A percentile compares a stretch with the other conserved stretches of the same genome.
phyloP scores from a whole-genome alignment of 1,140 invertebrate species.

The Hylaeus anthracinus region DNA sequence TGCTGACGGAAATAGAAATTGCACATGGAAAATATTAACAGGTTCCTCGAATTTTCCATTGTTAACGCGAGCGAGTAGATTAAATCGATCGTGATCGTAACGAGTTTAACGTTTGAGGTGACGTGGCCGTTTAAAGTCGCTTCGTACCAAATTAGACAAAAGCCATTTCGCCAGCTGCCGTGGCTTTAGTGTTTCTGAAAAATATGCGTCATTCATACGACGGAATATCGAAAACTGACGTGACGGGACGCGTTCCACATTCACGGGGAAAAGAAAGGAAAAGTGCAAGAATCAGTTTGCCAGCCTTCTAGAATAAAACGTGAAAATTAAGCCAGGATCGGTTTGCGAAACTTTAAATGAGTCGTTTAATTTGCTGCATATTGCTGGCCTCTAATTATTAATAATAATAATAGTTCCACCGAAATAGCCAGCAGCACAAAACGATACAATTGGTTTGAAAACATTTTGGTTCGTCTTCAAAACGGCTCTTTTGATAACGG shows the following conservation, averaged over 20 bases:
- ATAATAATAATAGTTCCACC: not conserved
- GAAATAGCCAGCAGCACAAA: not conserved
- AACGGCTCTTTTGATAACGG: too few species aligned
- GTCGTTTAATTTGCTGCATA: not conserved
- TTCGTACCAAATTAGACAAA: conserved; percentile 8
- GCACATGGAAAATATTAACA: not conserved
- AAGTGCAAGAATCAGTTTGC: not conserved
- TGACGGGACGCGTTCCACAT: not conserved
- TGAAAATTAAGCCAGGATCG: not conserved
- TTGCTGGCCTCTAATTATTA: not conserved
- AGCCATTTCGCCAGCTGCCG: conserved; percentile 22
- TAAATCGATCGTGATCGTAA: not conserved
- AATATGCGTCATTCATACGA: conserved; percentile 11
- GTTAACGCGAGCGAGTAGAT: not conserved
- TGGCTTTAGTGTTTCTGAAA: not conserved
- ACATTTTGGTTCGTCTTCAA: not conserved
- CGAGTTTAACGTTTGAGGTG: not conserved
- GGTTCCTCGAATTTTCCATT: not conserved
- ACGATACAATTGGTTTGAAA: not conserved
- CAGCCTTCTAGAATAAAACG: not conserved
- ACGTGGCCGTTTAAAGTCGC: conserved; percentile 1
- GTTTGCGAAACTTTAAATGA: conserved; percentile 11
- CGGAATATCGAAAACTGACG: not conserved
- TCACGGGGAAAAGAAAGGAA: not conserved
- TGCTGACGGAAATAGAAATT: too few species aligned